Evolutionary conservation across 2,888 invertebrate species (phyloP).

Genomic region (Plebejus anna): DNA sequence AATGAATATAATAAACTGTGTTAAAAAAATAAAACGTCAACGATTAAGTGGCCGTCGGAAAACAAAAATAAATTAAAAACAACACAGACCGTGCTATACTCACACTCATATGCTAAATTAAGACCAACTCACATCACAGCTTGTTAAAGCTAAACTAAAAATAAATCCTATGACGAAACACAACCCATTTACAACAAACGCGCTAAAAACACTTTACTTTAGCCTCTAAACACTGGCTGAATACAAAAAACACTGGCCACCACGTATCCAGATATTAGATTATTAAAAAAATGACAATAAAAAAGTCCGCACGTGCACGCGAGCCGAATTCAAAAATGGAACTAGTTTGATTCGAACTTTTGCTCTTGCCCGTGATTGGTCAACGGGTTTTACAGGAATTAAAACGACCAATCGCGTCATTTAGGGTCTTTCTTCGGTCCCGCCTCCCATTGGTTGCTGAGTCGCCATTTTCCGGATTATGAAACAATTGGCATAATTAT

Average conservation of each 20-base stretch:
- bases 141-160: conserved; percentile 77
- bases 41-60: background rate
- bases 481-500: conserved; percentile 68
- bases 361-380: conserved; percentile 62
- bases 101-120: conserved; percentile 73
- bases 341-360: conserved; percentile 71
- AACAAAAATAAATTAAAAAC: conserved; percentile 55
- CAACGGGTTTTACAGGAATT: conserved; percentile 47
- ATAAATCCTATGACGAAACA: conserved; percentile 69
- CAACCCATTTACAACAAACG: conserved; percentile 62
- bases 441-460: conserved; percentile 70
- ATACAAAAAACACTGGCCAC: conserved; percentile 20
- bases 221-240: background rate
- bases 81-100: conserved; percentile 64
- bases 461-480: conserved; percentile 74
- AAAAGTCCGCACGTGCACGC: conserved; percentile 53
- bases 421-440: conserved; percentile 48
- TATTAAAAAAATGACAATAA: conserved; percentile 15
- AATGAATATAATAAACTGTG: background rate
- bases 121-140: conserved; percentile 70
- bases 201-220: conserved; percentile 27
- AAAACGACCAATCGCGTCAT: conserved; percentile 54
- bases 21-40: conserved; percentile 8
- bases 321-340: conserved; percentile 62
- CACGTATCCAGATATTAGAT: conserved; percentile 21